Evolutionary conservation across 2,797 vertebrate genomes (phyloP).

Genomic region (Fundulus diaphanus): DNA sequence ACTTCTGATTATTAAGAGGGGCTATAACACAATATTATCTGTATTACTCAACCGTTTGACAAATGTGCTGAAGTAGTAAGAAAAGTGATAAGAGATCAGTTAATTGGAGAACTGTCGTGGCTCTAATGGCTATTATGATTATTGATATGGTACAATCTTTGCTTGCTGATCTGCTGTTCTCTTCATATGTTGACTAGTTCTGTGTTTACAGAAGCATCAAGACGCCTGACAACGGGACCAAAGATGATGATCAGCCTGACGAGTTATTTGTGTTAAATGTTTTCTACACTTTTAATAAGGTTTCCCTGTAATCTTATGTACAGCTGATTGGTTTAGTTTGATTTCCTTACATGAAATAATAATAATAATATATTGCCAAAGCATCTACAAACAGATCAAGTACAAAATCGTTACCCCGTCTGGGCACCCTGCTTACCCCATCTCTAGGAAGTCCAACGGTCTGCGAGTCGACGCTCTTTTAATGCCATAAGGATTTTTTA

Average conservation of each 20-base stretch:
- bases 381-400: neutral
- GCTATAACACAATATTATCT: neutral
- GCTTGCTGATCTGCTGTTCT: neutral
- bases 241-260: neutral
- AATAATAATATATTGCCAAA: neutral
- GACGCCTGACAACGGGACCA: conserved; percentile 31
- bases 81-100: too few species aligned
- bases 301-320: neutral
- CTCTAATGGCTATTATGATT: neutral
- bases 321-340: neutral
- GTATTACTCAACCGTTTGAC: neutral
- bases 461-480: neutral
- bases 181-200: neutral
- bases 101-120: neutral
- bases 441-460: neutral
- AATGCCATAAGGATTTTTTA: neutral
- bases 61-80: neutral
- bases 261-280: neutral
- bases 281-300: neutral
- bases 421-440: neutral
- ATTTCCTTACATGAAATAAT: neutral
- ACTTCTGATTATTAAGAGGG: too few species aligned
- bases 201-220: conserved; percentile 62
- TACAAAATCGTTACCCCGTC: neutral
- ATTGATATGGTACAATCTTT: neutral